Base-by-base conservation (phyloP, 2,797 vertebrate genomes). In the Centropyge bicolor region DNA sequence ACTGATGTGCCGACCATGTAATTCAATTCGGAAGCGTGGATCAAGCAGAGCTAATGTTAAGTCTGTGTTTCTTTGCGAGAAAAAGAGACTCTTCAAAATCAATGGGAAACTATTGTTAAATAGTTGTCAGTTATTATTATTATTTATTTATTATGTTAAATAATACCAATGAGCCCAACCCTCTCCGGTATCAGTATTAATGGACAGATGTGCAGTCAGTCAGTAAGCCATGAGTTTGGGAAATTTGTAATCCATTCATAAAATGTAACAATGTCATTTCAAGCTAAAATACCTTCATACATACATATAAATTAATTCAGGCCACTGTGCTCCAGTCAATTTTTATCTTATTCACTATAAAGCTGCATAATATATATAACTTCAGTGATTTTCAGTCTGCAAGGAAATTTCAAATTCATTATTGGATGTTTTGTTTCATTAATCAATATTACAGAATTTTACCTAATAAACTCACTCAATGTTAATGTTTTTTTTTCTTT, bases 281-380 rank as follows among this genome's bases (percentile, higher is more conserved):
- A 60, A 65, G n/a, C 1, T 14, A 11, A 64, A 46, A 61, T n/a
- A 24, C 27, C 1, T n/a, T 67, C 16, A 38, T 49, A 16, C 16
- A 38, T 49, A 16, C 24, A 5, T 6, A 40, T 7, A 52, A 6
- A 22, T 52, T 0, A 40, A 13, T 1, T 59, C 24, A n/a, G 35
- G 40, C 11, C 52, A 40, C 72, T 38, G 27, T 31, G 12, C 27
- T 19, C 22, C 49, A 62, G 17, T 36, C 31, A 46, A 9, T 56
- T 60, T 48, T 19, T 59, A 17, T 54, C 11, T 41, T 43, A 48
- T 35, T 70, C 7, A 66, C 14, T 40, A 1, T 31, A 43, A 57
- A 69, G 35, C 43, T 68, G 8, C 24, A 59, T 38, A 38, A 48
- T 55, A n/a, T 63, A n/a, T 52, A 35, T 41, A 22, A 56, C n/a